Evolutionary conservation across 2,888 invertebrate genomes (phyloP).

Genomic region (Prosapia bicincta): DNA sequence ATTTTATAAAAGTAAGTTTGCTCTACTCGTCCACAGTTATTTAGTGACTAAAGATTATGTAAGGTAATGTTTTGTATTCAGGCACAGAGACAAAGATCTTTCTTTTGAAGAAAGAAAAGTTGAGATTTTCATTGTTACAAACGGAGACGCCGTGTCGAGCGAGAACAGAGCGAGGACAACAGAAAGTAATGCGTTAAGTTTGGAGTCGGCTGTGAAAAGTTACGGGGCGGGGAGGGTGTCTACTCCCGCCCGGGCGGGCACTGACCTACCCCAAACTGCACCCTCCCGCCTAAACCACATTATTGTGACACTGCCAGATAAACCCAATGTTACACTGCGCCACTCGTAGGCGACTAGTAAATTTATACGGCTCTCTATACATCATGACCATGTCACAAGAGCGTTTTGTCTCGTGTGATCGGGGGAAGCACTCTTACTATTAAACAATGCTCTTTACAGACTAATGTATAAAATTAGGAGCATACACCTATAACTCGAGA

Average conservation of each 20-base stretch:
- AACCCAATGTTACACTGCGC: background rate
- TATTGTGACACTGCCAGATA: background rate
- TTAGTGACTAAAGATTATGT: too few species aligned
- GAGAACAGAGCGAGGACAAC: background rate
- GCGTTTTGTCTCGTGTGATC: too few species aligned
- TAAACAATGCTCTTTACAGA: too few species aligned
- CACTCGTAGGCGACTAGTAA: background rate
- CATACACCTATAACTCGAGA: too few species aligned
- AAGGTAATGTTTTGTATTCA: background rate
- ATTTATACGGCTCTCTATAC: too few species aligned
- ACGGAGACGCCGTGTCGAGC: background rate
- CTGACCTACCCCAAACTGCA: background rate
- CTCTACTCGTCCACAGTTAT: too few species aligned
- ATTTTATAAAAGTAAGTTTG: too few species aligned
- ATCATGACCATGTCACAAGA: too few species aligned
- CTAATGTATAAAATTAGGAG: too few species aligned
- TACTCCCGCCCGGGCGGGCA: background rate
- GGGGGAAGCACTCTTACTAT: too few species aligned
- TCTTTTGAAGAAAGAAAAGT: background rate
- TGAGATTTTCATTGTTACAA: background rate
- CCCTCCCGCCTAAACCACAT: background rate
- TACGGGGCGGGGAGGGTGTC: background rate
- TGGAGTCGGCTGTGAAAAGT: background rate
- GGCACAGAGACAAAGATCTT: background rate
- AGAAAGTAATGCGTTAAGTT: background rate